Percentiles rank a stretch among this genome's conserved stretches.
phyloP scores from a whole-genome alignment of 2,113 vertebrate species.

The Cochlearius cochlearius region DNA sequence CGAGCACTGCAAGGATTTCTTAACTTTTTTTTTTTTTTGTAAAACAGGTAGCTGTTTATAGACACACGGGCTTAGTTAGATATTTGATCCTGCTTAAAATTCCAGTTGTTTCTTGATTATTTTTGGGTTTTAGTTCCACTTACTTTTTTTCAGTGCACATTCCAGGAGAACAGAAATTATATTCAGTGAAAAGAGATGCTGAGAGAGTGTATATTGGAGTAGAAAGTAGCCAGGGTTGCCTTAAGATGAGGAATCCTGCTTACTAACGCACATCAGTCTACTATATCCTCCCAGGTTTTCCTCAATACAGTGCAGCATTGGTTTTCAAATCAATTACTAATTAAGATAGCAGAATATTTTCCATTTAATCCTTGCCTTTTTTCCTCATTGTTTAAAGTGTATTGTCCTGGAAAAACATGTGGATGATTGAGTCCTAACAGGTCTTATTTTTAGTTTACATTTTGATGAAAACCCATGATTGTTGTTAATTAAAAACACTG shows the following conservation, averaged over 20 bases:
- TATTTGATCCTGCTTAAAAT: neutral
- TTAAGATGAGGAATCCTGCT: neutral
- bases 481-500: neutral
- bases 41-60: neutral
- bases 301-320: neutral
- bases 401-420: neutral
- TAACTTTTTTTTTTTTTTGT: neutral
- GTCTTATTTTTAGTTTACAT: neutral
- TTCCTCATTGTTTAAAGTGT: neutral
- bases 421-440: neutral
- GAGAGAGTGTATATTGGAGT: neutral
- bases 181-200: neutral
- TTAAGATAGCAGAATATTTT: neutral
- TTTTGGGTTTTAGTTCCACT: neutral
- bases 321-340: neutral
- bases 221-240: neutral
- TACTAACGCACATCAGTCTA: rapidly evolving
- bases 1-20: neutral
- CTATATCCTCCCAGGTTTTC: neutral
- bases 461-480: neutral
- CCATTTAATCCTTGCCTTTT: neutral
- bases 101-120: neutral
- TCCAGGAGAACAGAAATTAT: neutral
- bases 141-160: neutral
- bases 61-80: neutral